phyloP scores from a whole-genome alignment of 2,113 vertebrate species.

The Marmota flaviventris region DNA sequence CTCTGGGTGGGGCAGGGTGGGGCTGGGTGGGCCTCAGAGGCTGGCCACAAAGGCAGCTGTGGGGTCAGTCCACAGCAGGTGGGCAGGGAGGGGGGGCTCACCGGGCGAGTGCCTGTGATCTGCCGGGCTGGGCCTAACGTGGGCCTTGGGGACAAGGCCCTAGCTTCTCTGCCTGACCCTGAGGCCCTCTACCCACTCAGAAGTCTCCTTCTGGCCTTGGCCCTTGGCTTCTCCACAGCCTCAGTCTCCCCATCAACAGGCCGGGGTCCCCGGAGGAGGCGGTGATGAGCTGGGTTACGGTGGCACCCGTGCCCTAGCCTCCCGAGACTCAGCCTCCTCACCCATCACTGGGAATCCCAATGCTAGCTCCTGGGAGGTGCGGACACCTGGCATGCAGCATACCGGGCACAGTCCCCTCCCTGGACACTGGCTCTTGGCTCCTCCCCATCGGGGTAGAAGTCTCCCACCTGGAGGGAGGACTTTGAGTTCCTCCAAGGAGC shows the following conservation, averaged over 20 bases:
- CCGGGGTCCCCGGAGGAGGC: fast-evolving
- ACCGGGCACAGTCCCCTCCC: fast-evolving
- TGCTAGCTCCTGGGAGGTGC: fast-evolving
- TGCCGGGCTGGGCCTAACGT: background rate
- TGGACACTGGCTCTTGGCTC: fast-evolving
- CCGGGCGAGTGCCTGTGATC: background rate
- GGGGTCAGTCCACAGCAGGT: background rate
- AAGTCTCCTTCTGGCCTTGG: fast-evolving
- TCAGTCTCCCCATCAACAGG: fast-evolving
- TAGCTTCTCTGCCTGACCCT: fast-evolving
- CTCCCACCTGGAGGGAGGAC: background rate
- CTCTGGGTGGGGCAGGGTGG: background rate
- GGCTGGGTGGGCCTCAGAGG: background rate
- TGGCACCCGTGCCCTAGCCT: fast-evolving
- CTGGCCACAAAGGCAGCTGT: constrained; percentile 60
- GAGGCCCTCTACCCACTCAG: background rate
- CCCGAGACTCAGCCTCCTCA: background rate
- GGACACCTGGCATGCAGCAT: fast-evolving
- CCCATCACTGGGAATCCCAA: fast-evolving
- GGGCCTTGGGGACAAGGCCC: background rate
- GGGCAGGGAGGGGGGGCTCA: fast-evolving
- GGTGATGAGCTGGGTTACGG: fast-evolving
- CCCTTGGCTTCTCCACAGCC: fast-evolving
- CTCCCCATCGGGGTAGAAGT: no score
- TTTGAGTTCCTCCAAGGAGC: background rate